Percentiles rank a stretch among this genome's conserved stretches.
Evolutionary conservation across 1,140 invertebrate species (phyloP).

Genomic region (Cepaea nemoralis): DNA sequence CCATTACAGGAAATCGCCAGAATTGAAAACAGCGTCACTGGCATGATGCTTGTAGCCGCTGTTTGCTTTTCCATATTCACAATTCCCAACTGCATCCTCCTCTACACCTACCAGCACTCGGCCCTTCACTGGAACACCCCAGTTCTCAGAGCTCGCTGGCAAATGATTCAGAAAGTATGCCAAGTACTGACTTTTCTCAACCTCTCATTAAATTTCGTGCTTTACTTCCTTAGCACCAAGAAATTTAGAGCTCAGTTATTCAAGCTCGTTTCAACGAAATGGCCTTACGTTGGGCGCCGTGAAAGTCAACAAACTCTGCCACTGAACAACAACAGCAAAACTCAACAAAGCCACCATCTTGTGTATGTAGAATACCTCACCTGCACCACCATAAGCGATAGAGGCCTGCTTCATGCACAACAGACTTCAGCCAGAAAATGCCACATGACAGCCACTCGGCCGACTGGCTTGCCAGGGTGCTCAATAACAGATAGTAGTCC

Average conservation of each 20-base stretch:
- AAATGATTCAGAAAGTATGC: slow-evolving; percentile 24
- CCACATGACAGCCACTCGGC: too few relatives aligned
- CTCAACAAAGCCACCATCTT: not conserved
- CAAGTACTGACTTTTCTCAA: slow-evolving; percentile 35
- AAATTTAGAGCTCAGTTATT: slow-evolving; percentile 40
- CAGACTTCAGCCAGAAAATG: too few relatives aligned
- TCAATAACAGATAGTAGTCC: too few relatives aligned
- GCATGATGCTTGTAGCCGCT: slow-evolving; percentile 46
- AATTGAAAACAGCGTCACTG: slow-evolving; percentile 50
- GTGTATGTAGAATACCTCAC: not conserved
- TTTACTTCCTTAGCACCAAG: slow-evolving; percentile 46
- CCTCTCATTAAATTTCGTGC: slow-evolving; percentile 47
- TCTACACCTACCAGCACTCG: slow-evolving; percentile 14
- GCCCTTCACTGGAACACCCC: not conserved
- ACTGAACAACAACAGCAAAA: not conserved
- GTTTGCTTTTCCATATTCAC: slow-evolving; percentile 43
- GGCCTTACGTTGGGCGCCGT: not conserved
- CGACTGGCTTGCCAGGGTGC: too few relatives aligned
- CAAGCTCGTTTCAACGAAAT: not conserved
- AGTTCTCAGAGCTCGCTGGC: not conserved
- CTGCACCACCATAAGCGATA: not conserved
- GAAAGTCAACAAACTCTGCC: not conserved
- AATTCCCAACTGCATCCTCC: slow-evolving; percentile 36
- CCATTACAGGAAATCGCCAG: slow-evolving; percentile 36
- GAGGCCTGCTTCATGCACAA: too few relatives aligned